These are phyloP conservation scores for Centropus unirufus DNA, from an alignment of 2,113 vertebrate genomes.

Conservation along the genomic window DNA sequence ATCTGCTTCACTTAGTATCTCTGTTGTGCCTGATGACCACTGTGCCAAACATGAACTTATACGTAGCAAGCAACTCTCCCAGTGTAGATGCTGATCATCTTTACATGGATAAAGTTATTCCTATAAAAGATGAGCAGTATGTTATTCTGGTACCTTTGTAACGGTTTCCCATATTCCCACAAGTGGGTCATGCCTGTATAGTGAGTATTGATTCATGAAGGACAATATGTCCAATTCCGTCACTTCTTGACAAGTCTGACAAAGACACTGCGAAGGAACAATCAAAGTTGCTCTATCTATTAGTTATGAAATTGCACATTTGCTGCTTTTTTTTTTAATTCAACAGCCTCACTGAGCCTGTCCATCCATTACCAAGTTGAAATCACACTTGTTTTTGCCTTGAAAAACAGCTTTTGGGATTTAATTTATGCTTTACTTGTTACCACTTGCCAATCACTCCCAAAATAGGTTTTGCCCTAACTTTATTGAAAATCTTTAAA, in stretches of 20 bases:
- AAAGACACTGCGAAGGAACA: background rate
- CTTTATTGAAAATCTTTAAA: conserved; percentile 44
- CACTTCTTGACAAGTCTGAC: background rate
- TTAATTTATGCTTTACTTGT: conserved; percentile 20
- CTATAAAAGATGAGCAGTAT: background rate
- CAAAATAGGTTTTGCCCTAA: conserved; percentile 8
- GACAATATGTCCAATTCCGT: background rate
- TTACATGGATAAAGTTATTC: background rate
- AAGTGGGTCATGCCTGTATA: background rate
- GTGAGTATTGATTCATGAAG: background rate
- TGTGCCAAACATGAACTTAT: rapidly evolving
- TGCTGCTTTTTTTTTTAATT: conserved; percentile 4
- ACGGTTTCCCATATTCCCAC: background rate
- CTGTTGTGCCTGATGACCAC: background rate
- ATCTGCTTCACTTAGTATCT: background rate
- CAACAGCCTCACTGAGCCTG: background rate
- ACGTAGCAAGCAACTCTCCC: background rate
- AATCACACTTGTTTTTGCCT: background rate
- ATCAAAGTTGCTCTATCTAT: background rate
- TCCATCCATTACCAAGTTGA: background rate
- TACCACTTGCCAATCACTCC: background rate
- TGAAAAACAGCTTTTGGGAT: background rate
- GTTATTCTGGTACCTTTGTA: background rate
- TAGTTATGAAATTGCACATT: background rate
- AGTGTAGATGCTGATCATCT: background rate